Evolutionary conservation across 2,888 invertebrate species (phyloP).

Genomic region (Rugalucina vietnamica): DNA sequence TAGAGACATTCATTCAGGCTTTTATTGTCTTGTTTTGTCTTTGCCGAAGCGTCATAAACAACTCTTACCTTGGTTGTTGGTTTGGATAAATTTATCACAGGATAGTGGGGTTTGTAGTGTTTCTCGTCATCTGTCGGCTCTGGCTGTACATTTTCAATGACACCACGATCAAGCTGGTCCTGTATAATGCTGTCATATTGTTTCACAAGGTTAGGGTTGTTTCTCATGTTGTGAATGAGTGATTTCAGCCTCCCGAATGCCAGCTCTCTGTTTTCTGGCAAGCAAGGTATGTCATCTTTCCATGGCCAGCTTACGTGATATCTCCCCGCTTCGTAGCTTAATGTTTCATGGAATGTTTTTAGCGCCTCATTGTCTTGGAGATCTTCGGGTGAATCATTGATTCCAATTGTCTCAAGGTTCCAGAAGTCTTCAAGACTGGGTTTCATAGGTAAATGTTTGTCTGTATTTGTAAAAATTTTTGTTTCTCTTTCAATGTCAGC

Average conservation of each 20-base stretch:
- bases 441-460: slow-evolving; percentile 10
- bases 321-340: slow-evolving; percentile 15
- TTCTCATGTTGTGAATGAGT: background rate
- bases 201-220: background rate
- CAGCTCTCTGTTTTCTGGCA: slow-evolving; percentile 31
- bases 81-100: no score
- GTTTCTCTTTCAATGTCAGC: background rate
- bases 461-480: background rate
- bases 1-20: slow-evolving; percentile 34
- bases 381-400: background rate
- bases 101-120: no score
- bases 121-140: no score
- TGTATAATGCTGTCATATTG: background rate
- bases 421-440: slow-evolving; percentile 39
- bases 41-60: no score
- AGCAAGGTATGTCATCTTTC: slow-evolving; percentile 17
- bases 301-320: slow-evolving; percentile 40
- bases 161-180: background rate
- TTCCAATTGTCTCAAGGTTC: slow-evolving; percentile 26
- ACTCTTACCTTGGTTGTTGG: no score
- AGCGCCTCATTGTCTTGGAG: slow-evolving; percentile 10
- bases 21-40: background rate
- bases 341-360: slow-evolving; percentile 19
- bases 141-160: background rate
- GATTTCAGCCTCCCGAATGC: slow-evolving; percentile 33